Evolutionary conservation across 2,888 invertebrate species (phyloP).

Genomic region (Amblyteles armatorius): DNA sequence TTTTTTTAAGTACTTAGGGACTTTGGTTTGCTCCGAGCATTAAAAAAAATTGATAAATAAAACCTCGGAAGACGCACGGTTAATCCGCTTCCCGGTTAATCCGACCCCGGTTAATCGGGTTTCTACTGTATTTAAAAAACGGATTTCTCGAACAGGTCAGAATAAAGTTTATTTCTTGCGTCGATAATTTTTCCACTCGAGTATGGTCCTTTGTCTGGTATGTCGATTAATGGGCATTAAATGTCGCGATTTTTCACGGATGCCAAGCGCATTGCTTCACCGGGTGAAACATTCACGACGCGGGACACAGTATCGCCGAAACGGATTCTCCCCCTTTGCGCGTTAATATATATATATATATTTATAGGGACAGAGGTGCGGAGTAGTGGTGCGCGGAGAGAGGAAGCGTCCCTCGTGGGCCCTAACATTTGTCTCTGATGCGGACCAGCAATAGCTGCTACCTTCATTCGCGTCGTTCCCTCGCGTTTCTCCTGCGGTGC

Average conservation of each 20-base stretch:
- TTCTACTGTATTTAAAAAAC: neutral
- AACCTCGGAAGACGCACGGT: too few relatives aligned
- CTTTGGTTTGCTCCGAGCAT: too few relatives aligned
- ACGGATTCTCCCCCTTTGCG: slow-evolving; percentile 33
- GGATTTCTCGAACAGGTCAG: neutral
- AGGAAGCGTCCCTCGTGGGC: slow-evolving; percentile 46
- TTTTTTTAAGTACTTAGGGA: too few relatives aligned
- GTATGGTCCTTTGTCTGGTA: neutral
- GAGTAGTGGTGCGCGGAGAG: neutral
- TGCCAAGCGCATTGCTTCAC: slow-evolving; percentile 5
- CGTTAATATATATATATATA: neutral
- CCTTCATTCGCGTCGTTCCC: neutral
- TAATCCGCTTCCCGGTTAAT: too few relatives aligned
- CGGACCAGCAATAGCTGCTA: slow-evolving; percentile 4
- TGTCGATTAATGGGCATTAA: neutral
- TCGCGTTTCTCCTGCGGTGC: slow-evolving; percentile 14
- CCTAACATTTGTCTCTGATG: slow-evolving; percentile 53
- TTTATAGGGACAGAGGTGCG: neutral
- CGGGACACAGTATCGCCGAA: slow-evolving; percentile 2
- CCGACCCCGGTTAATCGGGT: too few relatives aligned
- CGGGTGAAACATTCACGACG: slow-evolving; percentile 38
- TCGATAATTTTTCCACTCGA: neutral
- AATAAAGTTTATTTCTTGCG: too few relatives aligned
- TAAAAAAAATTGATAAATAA: too few relatives aligned
- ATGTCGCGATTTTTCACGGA: neutral